phyloP scores from a whole-genome alignment of 2,797 vertebrate genomes.

The Ctenopoma kingsleyae region DNA sequence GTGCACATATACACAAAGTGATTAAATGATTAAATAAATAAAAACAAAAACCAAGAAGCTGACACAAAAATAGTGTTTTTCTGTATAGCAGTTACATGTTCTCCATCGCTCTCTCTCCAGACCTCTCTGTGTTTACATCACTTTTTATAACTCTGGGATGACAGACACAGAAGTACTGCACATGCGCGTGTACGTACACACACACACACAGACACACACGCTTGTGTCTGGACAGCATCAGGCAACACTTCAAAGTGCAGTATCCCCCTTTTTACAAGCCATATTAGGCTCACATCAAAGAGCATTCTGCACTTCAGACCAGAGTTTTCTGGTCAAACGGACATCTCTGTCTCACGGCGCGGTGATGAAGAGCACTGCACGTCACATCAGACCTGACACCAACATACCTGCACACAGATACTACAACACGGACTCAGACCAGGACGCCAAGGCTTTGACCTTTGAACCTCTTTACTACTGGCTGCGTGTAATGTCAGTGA shows the following conservation, averaged over 20 bases:
- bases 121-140: slow-evolving; percentile 79
- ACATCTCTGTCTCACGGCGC: slow-evolving; percentile 55
- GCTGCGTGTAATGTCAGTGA: slow-evolving; percentile 13
- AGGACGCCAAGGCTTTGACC: slow-evolving; percentile 32
- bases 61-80: not conserved
- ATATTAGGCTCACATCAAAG: slow-evolving; percentile 85
- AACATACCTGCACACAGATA: slow-evolving; percentile 20
- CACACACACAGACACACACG: slow-evolving; percentile 36
- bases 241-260: slow-evolving; percentile 83
- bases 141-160: slow-evolving; percentile 77
- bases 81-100: slow-evolving; percentile 10
- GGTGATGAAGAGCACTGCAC: slow-evolving; percentile 50
- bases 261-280: slow-evolving; percentile 81
- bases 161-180: slow-evolving; percentile 65
- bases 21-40: not conserved
- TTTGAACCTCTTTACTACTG: slow-evolving; percentile 15
- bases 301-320: slow-evolving; percentile 59
- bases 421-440: slow-evolving; percentile 16
- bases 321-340: slow-evolving; percentile 59
- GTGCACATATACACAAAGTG: too few species aligned
- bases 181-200: slow-evolving; percentile 13
- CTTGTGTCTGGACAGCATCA: slow-evolving; percentile 80
- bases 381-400: slow-evolving; percentile 40
- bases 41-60: not conserved
- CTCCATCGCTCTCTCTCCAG: slow-evolving; percentile 32